Base-by-base conservation (phyloP, 1,140 invertebrate species). In the Magallana ariakensis region DNA sequence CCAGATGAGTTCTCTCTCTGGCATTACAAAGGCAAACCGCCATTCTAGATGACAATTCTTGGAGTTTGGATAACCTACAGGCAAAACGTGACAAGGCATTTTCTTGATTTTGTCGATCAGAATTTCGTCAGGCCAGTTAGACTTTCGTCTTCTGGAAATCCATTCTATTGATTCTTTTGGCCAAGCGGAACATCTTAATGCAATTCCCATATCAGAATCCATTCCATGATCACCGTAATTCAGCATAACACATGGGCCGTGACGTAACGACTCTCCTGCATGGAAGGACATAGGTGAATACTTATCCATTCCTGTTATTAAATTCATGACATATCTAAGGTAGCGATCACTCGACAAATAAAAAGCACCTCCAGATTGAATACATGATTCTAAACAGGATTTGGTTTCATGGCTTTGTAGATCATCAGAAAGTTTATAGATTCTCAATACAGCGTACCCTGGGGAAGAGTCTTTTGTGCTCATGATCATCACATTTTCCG, bases 101-200 rank as follows among this genome's bases (percentile, higher is more conserved):
- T n/a, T 33, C 13, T 26, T 33, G 10, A 85, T 82, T 82, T 85
- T 85, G 8, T 85, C 26, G 13, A 88, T n/a, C 11, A 88, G 10
- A 33, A n/a, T 1, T 58, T 85, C 9, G 26, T n/a, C 4, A 19
- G 84, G 87, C 87, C 87, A 88, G 7, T 62, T 6, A 22, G 81
- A 53, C 26, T 58, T 46, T 10, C 87, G 57, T 70, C 46, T 58
- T 57, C 87, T 70, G 53, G 75, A 85, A 16, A 85, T 66, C 87
- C 87, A 88, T 58, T 88, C 87, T 26, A 85, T 19, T 56, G 84
- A 56, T 58, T 70, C 84, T 7, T 22, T 46, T n/a, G 87, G 87
- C 84, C 84, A 88, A 1, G 46, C 11, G 56, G n/a, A 46, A 56
- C 84, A 85, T 33, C 26, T 55, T 19, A 85, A 55, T 56, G 62